Conservation (phyloP, 2,113 vertebrate species). For the Hippotragus niger region DNA sequence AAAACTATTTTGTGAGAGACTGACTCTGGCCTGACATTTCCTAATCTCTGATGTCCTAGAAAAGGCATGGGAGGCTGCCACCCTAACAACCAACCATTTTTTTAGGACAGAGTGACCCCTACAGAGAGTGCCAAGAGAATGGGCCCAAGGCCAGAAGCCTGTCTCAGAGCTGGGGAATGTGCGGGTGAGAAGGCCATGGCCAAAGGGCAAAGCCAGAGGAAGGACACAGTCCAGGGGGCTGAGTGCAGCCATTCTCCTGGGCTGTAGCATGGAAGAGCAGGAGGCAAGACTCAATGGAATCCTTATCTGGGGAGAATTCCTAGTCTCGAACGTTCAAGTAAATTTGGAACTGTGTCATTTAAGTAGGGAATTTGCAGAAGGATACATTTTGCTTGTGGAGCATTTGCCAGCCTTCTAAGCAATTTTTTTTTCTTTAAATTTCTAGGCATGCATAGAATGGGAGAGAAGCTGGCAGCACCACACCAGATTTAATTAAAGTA, state of each 20-base stretch:
- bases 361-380: not conserved
- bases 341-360: not conserved
- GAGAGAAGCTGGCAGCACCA: not conserved
- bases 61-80: conserved; percentile 30
- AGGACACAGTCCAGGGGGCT: not conserved
- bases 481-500: conserved; percentile 6
- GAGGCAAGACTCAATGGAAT: not conserved
- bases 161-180: conserved; percentile 51
- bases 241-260: not conserved
- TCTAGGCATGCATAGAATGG: not conserved
- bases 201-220: not conserved
- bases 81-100: not conserved
- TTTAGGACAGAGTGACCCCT: conserved; percentile 12
- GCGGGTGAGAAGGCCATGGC: not conserved
- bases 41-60: not conserved
- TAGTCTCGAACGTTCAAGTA: not conserved
- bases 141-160: conserved; percentile 22
- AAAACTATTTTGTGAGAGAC: conserved; percentile 40
- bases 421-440: not conserved
- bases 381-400: not conserved
- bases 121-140: not conserved
- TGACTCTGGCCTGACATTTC: conserved; percentile 38
- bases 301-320: not conserved
- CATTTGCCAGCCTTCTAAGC: not conserved
- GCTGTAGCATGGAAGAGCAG: not conserved